Conservation (phyloP, 2,113 vertebrate genomes). For the Tychaedon coryphoeus region DNA sequence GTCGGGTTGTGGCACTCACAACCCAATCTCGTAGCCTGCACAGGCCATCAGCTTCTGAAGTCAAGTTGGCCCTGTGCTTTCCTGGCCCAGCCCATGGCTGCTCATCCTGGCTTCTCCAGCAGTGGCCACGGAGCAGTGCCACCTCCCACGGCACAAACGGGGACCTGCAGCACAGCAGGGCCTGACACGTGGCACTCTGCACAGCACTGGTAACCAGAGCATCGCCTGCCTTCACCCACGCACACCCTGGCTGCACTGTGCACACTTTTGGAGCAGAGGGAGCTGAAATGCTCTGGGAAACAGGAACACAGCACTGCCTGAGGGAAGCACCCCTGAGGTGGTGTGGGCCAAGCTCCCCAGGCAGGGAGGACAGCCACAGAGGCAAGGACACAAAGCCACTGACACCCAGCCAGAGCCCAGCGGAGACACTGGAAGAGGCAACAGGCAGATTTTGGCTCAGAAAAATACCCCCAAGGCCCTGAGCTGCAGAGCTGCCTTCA, state of each 20-base stretch:
- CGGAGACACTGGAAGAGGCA: not conserved
- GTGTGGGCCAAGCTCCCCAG: not conserved
- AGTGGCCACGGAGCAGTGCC: not conserved
- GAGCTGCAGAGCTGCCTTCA: not conserved
- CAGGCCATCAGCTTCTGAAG: not conserved
- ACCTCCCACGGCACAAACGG: not conserved
- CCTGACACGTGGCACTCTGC: rapidly evolving
- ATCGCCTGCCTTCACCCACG: not conserved
- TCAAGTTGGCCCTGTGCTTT: not conserved
- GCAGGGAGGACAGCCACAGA: not conserved
- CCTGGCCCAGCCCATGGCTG: not conserved
- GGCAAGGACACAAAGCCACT: not conserved
- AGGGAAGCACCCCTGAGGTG: not conserved
- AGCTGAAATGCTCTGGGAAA: not conserved
- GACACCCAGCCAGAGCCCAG: not conserved
- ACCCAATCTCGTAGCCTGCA: rapidly evolving
- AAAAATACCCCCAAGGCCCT: not conserved
- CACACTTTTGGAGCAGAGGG: not conserved
- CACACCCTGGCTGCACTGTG: rapidly evolving
- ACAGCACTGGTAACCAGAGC: not conserved
- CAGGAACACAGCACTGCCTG: rapidly evolving
- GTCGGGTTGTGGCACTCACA: not conserved
- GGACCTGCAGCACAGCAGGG: rapidly evolving
- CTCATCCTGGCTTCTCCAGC: not conserved
- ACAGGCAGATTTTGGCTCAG: not conserved